Percentiles rank a stretch among this genome's conserved stretches.
Evolutionary conservation across 2,797 vertebrate species (phyloP).

Genomic region (Pristis pectinata): DNA sequence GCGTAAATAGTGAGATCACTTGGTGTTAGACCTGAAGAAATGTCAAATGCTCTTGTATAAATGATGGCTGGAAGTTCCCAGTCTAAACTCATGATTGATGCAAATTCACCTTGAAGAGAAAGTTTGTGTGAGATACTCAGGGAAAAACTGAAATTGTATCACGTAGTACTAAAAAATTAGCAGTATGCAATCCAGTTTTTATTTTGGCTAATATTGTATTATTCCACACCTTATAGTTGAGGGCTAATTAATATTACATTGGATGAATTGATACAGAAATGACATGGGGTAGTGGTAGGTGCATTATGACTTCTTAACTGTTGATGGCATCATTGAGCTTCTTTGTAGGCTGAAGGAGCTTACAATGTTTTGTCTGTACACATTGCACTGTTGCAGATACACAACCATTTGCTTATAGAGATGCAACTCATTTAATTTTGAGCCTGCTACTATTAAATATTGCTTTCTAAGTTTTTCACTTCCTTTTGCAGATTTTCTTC

Average conservation of each 20-base stretch:
- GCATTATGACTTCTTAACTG: neutral
- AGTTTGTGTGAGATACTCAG: too few relatives aligned
- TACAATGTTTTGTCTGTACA: neutral
- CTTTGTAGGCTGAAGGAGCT: conserved; percentile 1
- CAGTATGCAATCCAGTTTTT: too few relatives aligned
- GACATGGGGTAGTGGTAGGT: neutral
- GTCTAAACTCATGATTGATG: too few relatives aligned
- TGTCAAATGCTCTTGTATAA: too few relatives aligned
- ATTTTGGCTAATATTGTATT: neutral
- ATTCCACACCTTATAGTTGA: neutral
- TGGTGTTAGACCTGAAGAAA: too few relatives aligned
- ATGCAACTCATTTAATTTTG: neutral
- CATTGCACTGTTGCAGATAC: neutral
- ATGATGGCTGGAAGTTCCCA: too few relatives aligned
- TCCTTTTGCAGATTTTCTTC: neutral
- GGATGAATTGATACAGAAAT: neutral
- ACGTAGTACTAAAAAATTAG: too few relatives aligned
- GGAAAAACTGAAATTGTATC: too few relatives aligned
- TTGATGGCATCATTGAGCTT: conserved; percentile 11
- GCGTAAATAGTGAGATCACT: too few relatives aligned
- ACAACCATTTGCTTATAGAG: neutral
- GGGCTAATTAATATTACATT: neutral
- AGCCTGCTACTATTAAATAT: neutral
- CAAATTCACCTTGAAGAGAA: too few relatives aligned
- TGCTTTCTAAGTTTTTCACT: neutral